Evolutionary conservation across 37 sponge, comb jelly and placozoan species (phyloP), one percentile per base, ranked within the genome.

Genomic region (Halichondria panicea): DNA sequence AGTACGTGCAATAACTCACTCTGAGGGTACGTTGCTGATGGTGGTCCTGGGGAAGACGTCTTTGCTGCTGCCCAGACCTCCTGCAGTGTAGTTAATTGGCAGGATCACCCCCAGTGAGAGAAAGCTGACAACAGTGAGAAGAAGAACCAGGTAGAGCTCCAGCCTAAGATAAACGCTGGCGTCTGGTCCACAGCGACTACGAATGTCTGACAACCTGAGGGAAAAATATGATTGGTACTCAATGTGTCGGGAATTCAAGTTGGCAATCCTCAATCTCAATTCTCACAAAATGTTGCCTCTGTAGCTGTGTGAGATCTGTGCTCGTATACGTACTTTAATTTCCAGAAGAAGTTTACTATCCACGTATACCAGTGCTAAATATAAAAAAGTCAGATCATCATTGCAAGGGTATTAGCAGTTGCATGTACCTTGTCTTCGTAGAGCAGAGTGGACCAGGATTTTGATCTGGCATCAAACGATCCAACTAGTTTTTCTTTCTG

Each of bases 141-240:
- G 70, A 0, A 55, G 40, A n/a, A 79, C 59, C 38, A 86, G n/a
- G 42, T 86, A 55, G 38, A 65, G 48, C 44, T 68, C 50, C 21
- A 86, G 57, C 13, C 68, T 66, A 19, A 86, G 74, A 37, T 86
- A 86, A 31, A 72, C 57, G 37, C 27, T 38, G 28, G 87, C 80
- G 56, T 86, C 87, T 60, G 87, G 87, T 35, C 87, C 87, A 66
- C 80, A 72, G n/a, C 80, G 73, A 2, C 36, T 22, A 15, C 60
- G 44, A 32, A 86, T 76, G 12, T 71, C 79, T 54, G 28, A 62
- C 5, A 6, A 72, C 22, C 0, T 21, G 19, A 54, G 11, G 5
- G 21, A 1, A 50, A 5, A 1, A 71, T 30, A 34, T 71, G 6
- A 12, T 5, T 31, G 48, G 9, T 68, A 62, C 7, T 33, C 43